phyloP scores from a whole-genome alignment of 2,888 invertebrate species.

The Harpagoxenus sublaevis region DNA sequence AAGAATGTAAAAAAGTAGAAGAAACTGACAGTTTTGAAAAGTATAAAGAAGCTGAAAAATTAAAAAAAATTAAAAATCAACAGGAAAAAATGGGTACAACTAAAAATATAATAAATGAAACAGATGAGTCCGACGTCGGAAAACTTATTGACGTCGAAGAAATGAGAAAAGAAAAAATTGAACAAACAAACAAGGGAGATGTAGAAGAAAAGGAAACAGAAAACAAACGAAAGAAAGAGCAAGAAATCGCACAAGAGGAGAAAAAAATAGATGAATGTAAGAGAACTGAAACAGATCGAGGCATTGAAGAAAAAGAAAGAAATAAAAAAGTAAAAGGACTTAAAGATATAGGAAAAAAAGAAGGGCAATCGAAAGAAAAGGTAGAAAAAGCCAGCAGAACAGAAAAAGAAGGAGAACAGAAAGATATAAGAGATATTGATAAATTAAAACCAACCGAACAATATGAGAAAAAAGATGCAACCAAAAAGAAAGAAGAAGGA shows the following conservation, averaged over 20 bases:
- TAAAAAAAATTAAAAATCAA: background rate
- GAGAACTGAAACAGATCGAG: conserved; percentile 62
- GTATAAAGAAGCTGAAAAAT: background rate
- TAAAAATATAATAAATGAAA: background rate
- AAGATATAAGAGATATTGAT: conserved; percentile 27
- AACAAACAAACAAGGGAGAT: conserved; percentile 66
- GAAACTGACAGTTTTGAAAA: background rate
- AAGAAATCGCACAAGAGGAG: conserved; percentile 48
- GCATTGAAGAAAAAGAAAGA: conserved; percentile 54
- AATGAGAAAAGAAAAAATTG: conserved; percentile 5
- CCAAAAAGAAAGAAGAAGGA: conserved; percentile 59
- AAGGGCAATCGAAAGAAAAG: conserved; percentile 56
- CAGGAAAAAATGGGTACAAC: background rate
- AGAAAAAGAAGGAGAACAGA: conserved; percentile 61
- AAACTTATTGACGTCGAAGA: background rate
- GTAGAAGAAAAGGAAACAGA: conserved; percentile 43
- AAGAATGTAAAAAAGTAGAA: background rate
- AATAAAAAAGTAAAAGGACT: conserved; percentile 61
- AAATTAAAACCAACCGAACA: conserved; percentile 32
- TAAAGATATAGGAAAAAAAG: conserved; percentile 48
- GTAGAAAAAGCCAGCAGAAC: conserved; percentile 64
- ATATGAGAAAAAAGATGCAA: conserved; percentile 43
- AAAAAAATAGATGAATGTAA: conserved; percentile 12
- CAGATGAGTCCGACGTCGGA: background rate
- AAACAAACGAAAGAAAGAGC: conserved; percentile 62